phyloP scores from a whole-genome alignment of 2,797 vertebrate genomes.

The Poeciliopsis turneri region DNA sequence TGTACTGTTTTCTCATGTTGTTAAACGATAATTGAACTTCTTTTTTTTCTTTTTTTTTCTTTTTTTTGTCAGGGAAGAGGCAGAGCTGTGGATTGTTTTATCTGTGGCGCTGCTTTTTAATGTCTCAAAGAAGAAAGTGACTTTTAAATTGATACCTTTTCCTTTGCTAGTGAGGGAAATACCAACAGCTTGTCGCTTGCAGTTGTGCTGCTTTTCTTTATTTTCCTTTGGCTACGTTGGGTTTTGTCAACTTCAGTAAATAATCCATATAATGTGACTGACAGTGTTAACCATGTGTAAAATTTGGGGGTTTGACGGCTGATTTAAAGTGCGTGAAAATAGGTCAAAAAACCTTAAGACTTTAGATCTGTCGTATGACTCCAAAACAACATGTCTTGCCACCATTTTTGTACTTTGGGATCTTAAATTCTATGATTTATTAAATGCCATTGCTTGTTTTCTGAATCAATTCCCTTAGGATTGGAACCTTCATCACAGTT shows the following conservation, averaged over 20 bases:
- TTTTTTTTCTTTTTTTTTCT: too few relatives aligned
- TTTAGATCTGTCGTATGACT: neutral
- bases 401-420: neutral
- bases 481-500: neutral
- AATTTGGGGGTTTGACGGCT: too few relatives aligned
- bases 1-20: neutral
- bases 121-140: neutral
- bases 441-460: neutral
- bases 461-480: neutral
- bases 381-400: neutral
- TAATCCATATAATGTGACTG: neutral
- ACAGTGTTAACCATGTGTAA: neutral
- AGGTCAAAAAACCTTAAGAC: neutral
- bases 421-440: neutral
- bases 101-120: neutral
- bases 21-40: neutral
- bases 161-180: neutral
- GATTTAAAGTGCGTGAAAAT: too few relatives aligned
- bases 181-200: neutral
- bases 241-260: neutral
- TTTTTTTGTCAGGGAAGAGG: too few relatives aligned
- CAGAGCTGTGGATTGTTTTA: neutral
- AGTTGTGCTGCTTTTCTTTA: neutral
- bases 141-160: neutral
- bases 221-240: neutral